Base-by-base conservation (phyloP, 2,113 vertebrate species). In the Eulacestoma nigropectus region DNA sequence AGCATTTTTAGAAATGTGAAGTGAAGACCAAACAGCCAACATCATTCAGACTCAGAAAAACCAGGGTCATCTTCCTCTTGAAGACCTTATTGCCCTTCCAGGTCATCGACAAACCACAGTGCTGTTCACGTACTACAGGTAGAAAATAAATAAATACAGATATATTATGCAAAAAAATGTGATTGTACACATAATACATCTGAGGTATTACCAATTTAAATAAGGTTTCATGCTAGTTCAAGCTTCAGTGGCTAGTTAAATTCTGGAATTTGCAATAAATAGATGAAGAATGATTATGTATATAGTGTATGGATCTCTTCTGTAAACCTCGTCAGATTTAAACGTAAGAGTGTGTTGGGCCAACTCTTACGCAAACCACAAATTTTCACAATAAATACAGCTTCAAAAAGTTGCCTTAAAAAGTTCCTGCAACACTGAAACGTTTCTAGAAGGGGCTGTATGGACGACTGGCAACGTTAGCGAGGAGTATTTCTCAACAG, bases 101-200 rank as follows among this genome's bases (percentile, higher is more conserved):
- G 87, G 91, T 89, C 79, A 62, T 21, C 8, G 85, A 96, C 83
- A 78, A 98, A 98, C 98, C 98, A 98, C 97, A 97, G 98, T 97
- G 97, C 97, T 98, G 89, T 76, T 97, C 94, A 92, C 91, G 96
- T 97, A 98, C 93, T 98, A 97, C 96, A 94, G 96, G 89, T 95
- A 96, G 97, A 97, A 97, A 98, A 98, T 98, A 99, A 99, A 99
- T 99, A 99, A 99, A 99, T 98, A 98, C 97, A 97, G 98, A 98
- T 96, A 98, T 98, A 97, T 98, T 97, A 97, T 97, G 92, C 97
- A 97, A 98, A 98, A 73, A 62, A 84, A 69, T 95, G 98, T 98
- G 98, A 98, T 96, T 98, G 98, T 97, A 98, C 97, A 97, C 95
- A 92, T 93, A 98, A 98, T 97, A 98, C 98, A 98, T 93, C 98